Evolutionary conservation across 2,888 invertebrate species (phyloP).

Genomic region (Ligdia adustata): DNA sequence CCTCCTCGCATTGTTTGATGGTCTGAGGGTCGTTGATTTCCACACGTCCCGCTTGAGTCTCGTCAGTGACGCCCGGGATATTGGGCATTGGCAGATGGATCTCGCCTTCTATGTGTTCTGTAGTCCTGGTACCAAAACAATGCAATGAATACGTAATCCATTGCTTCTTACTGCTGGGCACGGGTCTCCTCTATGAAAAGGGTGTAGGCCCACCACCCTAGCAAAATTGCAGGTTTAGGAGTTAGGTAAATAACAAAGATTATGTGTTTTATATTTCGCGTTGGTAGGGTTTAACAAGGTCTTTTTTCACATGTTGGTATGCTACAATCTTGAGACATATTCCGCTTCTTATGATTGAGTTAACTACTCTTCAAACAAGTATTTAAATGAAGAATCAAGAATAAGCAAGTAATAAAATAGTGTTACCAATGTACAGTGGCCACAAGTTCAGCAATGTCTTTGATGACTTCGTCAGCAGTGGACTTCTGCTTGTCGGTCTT

Average conservation of each 20-base stretch:
- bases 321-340: too few relatives aligned
- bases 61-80: slow-evolving; percentile 75
- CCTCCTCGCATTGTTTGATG: slow-evolving; percentile 84
- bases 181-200: too few relatives aligned
- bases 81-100: slow-evolving; percentile 86
- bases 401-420: neutral
- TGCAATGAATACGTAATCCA: too few relatives aligned
- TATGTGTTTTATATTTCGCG: too few relatives aligned
- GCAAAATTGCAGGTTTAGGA: too few relatives aligned
- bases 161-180: too few relatives aligned
- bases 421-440: slow-evolving; percentile 67
- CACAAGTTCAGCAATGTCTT: slow-evolving; percentile 64
- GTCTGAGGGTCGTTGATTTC: slow-evolving; percentile 75
- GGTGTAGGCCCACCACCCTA: too few relatives aligned
- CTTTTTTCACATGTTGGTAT: too few relatives aligned
- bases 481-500: slow-evolving; percentile 46
- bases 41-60: slow-evolving; percentile 60
- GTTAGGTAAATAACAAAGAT: neutral
- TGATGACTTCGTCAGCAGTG: slow-evolving; percentile 63
- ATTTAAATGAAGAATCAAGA: too few relatives aligned
- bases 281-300: too few relatives aligned
- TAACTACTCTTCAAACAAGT: too few relatives aligned
- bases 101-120: slow-evolving; percentile 90
- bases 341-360: too few relatives aligned
- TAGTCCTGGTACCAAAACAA: slow-evolving; percentile 78